Evolutionary conservation across 2,888 invertebrate species (phyloP).

Genomic region (Operophtera brumata): DNA sequence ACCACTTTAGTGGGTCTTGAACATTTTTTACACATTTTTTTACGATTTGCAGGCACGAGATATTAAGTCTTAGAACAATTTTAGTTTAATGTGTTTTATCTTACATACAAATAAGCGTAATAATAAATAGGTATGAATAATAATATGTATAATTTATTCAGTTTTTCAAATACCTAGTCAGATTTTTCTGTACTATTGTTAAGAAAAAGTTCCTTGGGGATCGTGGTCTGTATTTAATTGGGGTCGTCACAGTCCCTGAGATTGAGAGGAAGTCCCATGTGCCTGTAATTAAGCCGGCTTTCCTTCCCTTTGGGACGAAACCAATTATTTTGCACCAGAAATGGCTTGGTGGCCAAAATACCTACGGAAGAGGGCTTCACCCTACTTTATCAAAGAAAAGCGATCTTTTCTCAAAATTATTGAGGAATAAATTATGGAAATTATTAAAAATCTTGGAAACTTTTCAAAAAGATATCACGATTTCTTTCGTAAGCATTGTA

Average conservation of each 20-base stretch:
- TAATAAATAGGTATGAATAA: neutral
- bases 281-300: slow-evolving; percentile 24
- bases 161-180: neutral
- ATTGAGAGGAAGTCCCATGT: slow-evolving; percentile 27
- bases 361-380: slow-evolving; percentile 5
- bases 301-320: slow-evolving; percentile 24
- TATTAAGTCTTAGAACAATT: too few species aligned
- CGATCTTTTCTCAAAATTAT: slow-evolving; percentile 14
- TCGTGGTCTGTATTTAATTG: slow-evolving; percentile 21
- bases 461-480: slow-evolving; percentile 13
- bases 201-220: slow-evolving; percentile 5
- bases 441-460: slow-evolving; percentile 3
- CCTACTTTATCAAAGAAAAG: slow-evolving; percentile 10
- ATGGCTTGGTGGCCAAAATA: slow-evolving; percentile 12
- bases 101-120: too few species aligned
- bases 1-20: too few species aligned
- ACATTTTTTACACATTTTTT: too few species aligned
- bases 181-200: neutral
- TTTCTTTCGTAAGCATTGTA: slow-evolving; percentile 16
- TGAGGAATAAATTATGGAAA: slow-evolving; percentile 7
- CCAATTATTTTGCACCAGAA: slow-evolving; percentile 24
- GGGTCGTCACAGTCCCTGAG: slow-evolving; percentile 20
- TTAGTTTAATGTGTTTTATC: too few species aligned
- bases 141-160: neutral
- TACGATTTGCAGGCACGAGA: too few species aligned